These are phyloP conservation scores for Vultur gryphus DNA, from an alignment of 2,797 vertebrate species.

Conservation along the genomic window DNA sequence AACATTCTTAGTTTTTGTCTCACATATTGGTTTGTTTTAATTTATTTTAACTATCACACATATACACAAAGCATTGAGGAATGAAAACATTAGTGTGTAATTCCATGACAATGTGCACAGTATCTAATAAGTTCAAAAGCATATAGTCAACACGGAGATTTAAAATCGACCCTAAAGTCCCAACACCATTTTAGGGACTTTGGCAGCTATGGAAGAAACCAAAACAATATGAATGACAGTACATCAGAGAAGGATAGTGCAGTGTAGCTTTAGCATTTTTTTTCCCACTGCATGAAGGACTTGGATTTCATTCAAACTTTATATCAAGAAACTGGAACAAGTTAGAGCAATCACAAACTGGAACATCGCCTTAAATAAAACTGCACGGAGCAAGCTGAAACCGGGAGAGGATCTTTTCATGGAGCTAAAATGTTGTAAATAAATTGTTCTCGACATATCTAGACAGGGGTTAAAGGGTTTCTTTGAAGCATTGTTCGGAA, in stretches of 20 bases:
- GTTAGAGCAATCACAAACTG: conserved; percentile 83
- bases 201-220: conserved; percentile 83
- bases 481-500: conserved; percentile 73
- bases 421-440: conserved; percentile 92
- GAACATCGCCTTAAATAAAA: conserved; percentile 98
- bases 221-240: conserved; percentile 77
- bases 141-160: conserved; percentile 63
- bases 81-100: conserved; percentile 81
- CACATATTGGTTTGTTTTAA: conserved; percentile 90
- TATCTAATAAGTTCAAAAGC: conserved; percentile 67
- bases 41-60: conserved; percentile 88
- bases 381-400: conserved; percentile 85
- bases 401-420: conserved; percentile 82
- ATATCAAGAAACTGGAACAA: conserved; percentile 76
- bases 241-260: conserved; percentile 75
- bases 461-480: conserved; percentile 82
- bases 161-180: conserved; percentile 72
- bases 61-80: conserved; percentile 87
- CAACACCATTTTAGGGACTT: conserved; percentile 71
- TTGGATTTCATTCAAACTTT: conserved; percentile 84
- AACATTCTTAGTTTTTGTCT: conserved; percentile 74
- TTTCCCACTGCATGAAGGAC: conserved; percentile 81
- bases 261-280: conserved; percentile 79
- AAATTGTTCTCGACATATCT: conserved; percentile 86
- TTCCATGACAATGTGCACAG: conserved; percentile 77